phyloP scores from a whole-genome alignment of 2,113 vertebrate genomes.

The Equus przewalskii region DNA sequence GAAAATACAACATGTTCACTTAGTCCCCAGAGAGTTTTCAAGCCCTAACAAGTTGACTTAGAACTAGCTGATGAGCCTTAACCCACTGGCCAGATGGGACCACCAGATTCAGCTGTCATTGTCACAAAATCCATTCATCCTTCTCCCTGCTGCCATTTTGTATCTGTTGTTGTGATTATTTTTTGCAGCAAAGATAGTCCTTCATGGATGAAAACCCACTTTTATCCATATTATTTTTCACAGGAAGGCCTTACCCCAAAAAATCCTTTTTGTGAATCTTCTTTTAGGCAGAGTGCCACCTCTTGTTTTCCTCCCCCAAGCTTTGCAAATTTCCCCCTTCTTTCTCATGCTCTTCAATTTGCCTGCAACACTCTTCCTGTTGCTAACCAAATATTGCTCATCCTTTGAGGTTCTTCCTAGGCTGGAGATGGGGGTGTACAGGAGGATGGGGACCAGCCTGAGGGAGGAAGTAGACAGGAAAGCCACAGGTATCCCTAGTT shows the following conservation, averaged over 20 bases:
- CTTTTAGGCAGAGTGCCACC: not conserved
- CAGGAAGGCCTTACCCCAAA: not conserved
- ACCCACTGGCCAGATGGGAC: constrained; percentile 35
- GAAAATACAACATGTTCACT: constrained; percentile 46
- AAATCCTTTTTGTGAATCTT: not conserved
- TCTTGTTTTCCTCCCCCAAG: not conserved
- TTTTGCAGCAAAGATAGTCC: not conserved
- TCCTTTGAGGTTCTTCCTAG: not conserved
- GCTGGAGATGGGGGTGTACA: not conserved
- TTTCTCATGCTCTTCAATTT: not conserved
- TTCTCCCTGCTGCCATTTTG: not conserved
- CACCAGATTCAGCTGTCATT: not conserved
- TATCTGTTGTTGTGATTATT: not conserved
- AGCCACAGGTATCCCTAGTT: not conserved
- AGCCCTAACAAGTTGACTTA: constrained; percentile 64
- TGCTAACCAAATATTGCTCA: not conserved
- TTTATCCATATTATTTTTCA: constrained; percentile 21
- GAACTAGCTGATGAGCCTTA: constrained; percentile 38
- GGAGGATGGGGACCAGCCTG: not conserved
- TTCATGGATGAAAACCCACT: not conserved
- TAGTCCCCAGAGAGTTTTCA: constrained; percentile 52
- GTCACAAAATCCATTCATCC: not conserved
- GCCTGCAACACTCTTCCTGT: not conserved
- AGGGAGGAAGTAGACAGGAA: not conserved
- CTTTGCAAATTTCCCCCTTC: not conserved